Evolutionary conservation across 2,797 vertebrate species (phyloP), one percentile per base, ranked within the genome.

Genomic region (Psittacula echo): DNA sequence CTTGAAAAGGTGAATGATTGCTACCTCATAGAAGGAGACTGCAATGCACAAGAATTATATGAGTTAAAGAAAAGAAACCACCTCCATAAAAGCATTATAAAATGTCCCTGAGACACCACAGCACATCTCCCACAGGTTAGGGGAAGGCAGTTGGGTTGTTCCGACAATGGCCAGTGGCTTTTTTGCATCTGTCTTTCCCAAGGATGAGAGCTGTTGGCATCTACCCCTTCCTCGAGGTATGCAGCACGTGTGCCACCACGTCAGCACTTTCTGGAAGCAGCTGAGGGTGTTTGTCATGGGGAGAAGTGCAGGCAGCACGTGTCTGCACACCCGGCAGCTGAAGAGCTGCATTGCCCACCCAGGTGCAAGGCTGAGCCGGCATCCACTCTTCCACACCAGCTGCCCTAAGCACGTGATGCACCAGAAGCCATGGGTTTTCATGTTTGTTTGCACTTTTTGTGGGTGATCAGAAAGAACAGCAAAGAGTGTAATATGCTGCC

Each of bases 291-390:
- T 41, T 58, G 24, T 54, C 18, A 0, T 12, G 32, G 47, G 75
- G 18, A 53, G 47, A 34, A 71, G 34, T 0, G 0, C 16, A 24
- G 54, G 37, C 0, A 0, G 44, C 3, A 5, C 3, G 1, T 3
- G 48, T 42, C 34, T 54, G 56, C 67, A 51, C 34, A 13, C 16
- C 10, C 1, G 1, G 23, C 5, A 8, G 37, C 53, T 0, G 0
- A 47, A 27, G 13, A 80, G 44, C 67, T 56, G 66, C 10, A 3
- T 6, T 0, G 0, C 37, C 7, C 5, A 1, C 70, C 32, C 0
- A 1, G 44, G 23, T 4, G 2, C 34, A 29, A 19, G 19, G 75
- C 19, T 47, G 60, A 60, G 19, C 60, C 64, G 39, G 21, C 1
- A 1, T 17, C 66, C 45, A 30, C 13, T 17, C 27, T 58, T 77